Evolutionary conservation across 2,797 vertebrate species (phyloP), one percentile per base, ranked within the genome.

Genomic region (Eulemur rubriventer): DNA sequence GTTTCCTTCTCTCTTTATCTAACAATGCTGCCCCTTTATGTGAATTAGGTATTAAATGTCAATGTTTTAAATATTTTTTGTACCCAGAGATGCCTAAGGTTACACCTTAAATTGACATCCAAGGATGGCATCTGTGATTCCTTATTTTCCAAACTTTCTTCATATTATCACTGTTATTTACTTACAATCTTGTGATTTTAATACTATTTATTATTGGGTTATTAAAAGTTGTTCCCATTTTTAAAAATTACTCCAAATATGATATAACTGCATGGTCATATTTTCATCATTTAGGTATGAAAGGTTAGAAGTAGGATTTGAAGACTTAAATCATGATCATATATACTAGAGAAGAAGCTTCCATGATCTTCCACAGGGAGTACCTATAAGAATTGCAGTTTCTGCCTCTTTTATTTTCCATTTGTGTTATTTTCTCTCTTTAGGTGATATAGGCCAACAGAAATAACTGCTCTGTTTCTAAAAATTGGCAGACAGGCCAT

Each of bases 141-240:
- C 46, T 91, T 84, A n/a, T 63, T 96, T 96, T 94, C 63, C 57
- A 73, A 3, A 55, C n/a, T 91, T 91, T 92, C 72, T 94, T 89
- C 18, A 70, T 26, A 79, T 82, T 82, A 79, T 11, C 78, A 70
- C 24, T 70, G 35, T 67, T 78, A 70, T 84, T 96, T 95, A 65
- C 17, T 38, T 41, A 91, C 7, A 61, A 16, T 57, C 35, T 59
- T 92, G 30, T 86, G 55, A 16, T 87, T 93, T 92, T 92, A 61
- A 30, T 82, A 63, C 26, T 48, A 18, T 75, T 75, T 59, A 57
- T 48, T 90, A 67, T 41, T 90, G 61, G 12, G 5, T 89, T 81
- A 95, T 96, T 81, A 78, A 78, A 73, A 83, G 26, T 84, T 76
- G 33, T 75, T 86, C 43, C 46, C 8, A 69, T 76, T 96, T 85